These are phyloP conservation scores for Mantis religiosa DNA, from an alignment of 2,888 invertebrate genomes.

Conservation along the genomic window DNA sequence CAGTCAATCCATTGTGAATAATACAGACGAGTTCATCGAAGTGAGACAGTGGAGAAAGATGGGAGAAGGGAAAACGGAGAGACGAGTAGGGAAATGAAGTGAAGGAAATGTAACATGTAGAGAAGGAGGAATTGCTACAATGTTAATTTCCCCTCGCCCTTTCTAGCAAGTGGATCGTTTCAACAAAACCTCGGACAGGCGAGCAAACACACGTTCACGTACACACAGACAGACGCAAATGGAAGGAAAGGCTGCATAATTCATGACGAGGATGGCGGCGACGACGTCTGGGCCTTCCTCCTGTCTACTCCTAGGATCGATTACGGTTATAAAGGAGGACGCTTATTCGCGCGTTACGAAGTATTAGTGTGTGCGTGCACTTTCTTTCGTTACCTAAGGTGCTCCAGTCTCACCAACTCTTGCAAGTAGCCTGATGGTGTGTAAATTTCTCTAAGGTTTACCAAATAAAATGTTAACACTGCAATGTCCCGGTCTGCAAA, in stretches of 20 bases:
- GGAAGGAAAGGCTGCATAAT: neutral
- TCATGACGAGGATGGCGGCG: neutral
- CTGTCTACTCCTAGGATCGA: neutral
- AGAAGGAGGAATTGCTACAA: constrained; percentile 2
- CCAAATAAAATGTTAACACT: no score
- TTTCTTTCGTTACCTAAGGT: neutral
- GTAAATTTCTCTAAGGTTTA: no score
- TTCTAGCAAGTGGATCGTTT: neutral
- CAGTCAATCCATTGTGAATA: neutral
- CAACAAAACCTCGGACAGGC: neutral
- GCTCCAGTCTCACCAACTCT: neutral
- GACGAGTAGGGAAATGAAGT: neutral
- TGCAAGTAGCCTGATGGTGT: neutral
- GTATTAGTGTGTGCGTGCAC: neutral
- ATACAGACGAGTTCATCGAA: neutral
- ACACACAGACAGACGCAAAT: neutral
- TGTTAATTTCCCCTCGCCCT: constrained; percentile 2
- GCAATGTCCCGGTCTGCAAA: no score
- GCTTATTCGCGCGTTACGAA: neutral
- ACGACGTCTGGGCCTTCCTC: neutral
- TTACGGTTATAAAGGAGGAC: neutral
- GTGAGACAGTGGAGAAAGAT: neutral
- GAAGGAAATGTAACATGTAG: neutral
- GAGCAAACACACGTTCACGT: neutral
- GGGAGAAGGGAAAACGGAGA: neutral